A percentile compares a stretch with the other conserved stretches of the same genome.
Evolutionary conservation across 2,797 vertebrate genomes (phyloP).

Genomic region (Sebastiscus tertius): DNA sequence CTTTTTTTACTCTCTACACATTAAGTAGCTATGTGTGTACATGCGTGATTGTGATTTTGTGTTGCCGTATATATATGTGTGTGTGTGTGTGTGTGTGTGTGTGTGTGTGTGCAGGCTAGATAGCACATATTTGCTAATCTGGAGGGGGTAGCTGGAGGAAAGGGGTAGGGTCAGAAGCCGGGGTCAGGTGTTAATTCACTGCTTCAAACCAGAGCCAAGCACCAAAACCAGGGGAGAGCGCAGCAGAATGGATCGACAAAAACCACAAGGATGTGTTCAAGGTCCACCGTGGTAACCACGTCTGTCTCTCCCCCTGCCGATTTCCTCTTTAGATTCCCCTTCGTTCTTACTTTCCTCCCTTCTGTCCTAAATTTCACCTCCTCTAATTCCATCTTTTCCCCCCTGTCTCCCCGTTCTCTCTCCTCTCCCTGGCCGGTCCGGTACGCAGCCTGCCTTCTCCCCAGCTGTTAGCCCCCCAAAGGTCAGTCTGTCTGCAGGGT

Average conservation of each 20-base stretch:
- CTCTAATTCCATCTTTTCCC: conserved; percentile 32
- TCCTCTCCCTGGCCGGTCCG: conserved; percentile 47
- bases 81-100: conserved; percentile 27
- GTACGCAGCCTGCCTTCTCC: conserved; percentile 52
- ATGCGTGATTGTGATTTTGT: conserved; percentile 41
- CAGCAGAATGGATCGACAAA: conserved; percentile 27
- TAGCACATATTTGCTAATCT: conserved; percentile 78
- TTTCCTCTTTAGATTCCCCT: conserved; percentile 39
- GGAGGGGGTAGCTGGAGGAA: conserved; percentile 60
- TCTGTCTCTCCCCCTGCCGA: conserved; percentile 19
- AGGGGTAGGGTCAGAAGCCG: conserved; percentile 71
- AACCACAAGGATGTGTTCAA: conserved; percentile 55
- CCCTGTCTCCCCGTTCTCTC: conserved; percentile 1
- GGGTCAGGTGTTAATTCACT: conserved; percentile 83
- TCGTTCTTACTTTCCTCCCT: conserved; percentile 19
- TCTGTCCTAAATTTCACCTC: conserved; percentile 48
- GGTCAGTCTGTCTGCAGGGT: conserved; percentile 83
- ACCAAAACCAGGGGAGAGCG: conserved; percentile 47
- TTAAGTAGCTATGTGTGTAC: conserved; percentile 38
- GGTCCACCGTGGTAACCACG: conserved; percentile 31
- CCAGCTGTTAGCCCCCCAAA: conserved; percentile 75
- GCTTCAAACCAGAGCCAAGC: conserved; percentile 67
- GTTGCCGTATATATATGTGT: conserved; percentile 27
- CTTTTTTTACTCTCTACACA: conserved; percentile 53
- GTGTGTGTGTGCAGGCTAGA: conserved; percentile 60